Conservation (phyloP, 2,797 vertebrate species). For the Crypturellus tataupa region DNA sequence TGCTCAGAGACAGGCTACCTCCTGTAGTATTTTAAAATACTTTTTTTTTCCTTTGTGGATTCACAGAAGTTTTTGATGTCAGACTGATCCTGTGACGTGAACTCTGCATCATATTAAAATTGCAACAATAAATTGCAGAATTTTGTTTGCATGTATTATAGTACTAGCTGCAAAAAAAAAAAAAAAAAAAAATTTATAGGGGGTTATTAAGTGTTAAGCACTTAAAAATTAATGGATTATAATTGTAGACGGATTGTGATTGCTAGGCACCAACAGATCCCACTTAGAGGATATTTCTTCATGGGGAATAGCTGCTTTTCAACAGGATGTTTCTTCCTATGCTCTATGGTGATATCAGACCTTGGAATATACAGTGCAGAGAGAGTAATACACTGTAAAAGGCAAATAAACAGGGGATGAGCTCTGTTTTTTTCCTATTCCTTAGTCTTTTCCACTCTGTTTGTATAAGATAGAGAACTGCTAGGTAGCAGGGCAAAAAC, state of each 20-base stretch:
- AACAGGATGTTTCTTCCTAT: not conserved
- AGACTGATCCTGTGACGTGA: not conserved
- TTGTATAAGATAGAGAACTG: not conserved
- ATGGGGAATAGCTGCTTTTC: not conserved
- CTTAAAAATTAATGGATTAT: not conserved
- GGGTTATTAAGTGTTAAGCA: not conserved
- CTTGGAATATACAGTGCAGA: too few species aligned
- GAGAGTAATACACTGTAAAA: not conserved
- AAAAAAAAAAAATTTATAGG: accelerated
- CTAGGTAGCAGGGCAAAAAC: not conserved
- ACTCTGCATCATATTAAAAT: not conserved
- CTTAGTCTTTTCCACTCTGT: not conserved
- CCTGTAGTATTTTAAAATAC: not conserved
- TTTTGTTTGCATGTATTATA: not conserved
- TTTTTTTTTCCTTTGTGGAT: not conserved
- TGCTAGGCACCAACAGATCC: not conserved
- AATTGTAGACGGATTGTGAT: not conserved
- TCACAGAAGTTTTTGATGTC: not conserved
- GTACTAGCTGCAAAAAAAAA: not conserved
- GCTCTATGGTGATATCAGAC: not conserved
- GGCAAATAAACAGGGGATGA: not conserved
- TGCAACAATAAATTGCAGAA: not conserved
- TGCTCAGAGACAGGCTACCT: not conserved
- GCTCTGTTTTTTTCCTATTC: not conserved
- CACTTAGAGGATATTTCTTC: not conserved